Evolutionary conservation across 2,113 vertebrate genomes (phyloP), one percentile per base, ranked within the genome.

Genomic region (Corythoichthys haematopterus): DNA sequence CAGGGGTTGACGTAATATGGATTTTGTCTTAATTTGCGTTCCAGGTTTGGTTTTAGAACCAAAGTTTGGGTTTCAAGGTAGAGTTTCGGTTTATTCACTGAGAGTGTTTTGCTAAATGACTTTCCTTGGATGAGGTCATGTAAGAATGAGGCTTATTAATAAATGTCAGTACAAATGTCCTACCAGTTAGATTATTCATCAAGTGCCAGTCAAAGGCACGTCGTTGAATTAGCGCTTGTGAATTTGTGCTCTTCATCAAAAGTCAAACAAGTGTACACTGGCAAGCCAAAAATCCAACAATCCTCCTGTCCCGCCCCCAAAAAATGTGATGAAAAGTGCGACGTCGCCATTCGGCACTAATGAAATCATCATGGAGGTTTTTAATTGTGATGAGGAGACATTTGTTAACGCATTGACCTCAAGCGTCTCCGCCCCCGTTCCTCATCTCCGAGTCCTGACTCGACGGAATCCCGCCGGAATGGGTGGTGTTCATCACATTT

Each of bases 351-450:
- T 87, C 78, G 38, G 74, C 45, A 67, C 73, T 90, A 89, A 90
- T 90, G 85, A 85, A 84, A 87, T 80, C 86, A 89, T 88, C 81
- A 82, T 80, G 68, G 74, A 81, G 81, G 82, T 83, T 85, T 87
- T 90, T 83, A 81, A 87, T 89, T 87, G 82, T 87, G 85, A 89
- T 87, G 88, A 85, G 84, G 88, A 87, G 81, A 85, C 71, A 74
- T 86, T 86, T 89, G 85, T 88, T 80, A 83, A 84, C 85, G 79
- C 69, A 76, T 87, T 88, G 82, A 88, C 87, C 87, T 87, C 86
- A 82, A 83, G 85, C 84, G 70, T 83, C 82, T 80, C 72, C 63
- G 57, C 50, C 75, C 72, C 83, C 85, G 78, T 87, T 84, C 83
- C 80, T 86, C 85, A 86, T 86, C 81, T 82, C 77, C 81, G 83